These are phyloP conservation scores for Athalia cordata DNA, from an alignment of 2,888 invertebrate species.

Conservation along the genomic window DNA sequence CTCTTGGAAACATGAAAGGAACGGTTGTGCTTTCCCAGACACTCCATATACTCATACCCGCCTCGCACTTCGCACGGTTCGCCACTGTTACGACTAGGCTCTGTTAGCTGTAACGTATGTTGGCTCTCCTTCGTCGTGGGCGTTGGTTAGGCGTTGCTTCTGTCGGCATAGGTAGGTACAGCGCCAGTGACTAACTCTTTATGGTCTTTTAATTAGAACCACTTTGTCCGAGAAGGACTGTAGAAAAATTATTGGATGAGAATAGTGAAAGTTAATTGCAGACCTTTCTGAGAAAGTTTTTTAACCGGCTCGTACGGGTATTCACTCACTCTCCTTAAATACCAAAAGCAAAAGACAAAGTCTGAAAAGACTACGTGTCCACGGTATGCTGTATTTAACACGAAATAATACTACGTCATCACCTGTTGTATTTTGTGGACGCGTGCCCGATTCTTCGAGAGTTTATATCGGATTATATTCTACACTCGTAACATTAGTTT, in stretches of 20 bases:
- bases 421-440: background rate
- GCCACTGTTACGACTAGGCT: slow-evolving; percentile 58
- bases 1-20: slow-evolving; percentile 64
- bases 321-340: slow-evolving; percentile 16
- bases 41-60: slow-evolving; percentile 56
- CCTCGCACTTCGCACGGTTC: slow-evolving; percentile 50
- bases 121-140: slow-evolving; percentile 7
- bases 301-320: slow-evolving; percentile 20
- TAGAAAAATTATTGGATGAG: slow-evolving; percentile 45
- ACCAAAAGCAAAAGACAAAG: background rate
- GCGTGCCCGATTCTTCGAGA: background rate
- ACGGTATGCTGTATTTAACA: background rate
- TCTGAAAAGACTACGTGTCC: background rate
- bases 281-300: slow-evolving; percentile 32
- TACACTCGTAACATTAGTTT: background rate
- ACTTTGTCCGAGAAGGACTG: slow-evolving; percentile 61
- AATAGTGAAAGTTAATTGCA: slow-evolving; percentile 53
- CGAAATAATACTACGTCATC: background rate
- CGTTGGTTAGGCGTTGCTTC: slow-evolving; percentile 15
- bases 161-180: background rate
- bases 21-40: slow-evolving; percentile 65
- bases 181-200: slow-evolving; percentile 62
- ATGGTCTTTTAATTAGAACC: slow-evolving; percentile 68
- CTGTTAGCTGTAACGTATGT: slow-evolving; percentile 48
- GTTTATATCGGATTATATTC: background rate